Base-by-base conservation (phyloP, 2,113 vertebrate species). In the Geococcyx californianus region DNA sequence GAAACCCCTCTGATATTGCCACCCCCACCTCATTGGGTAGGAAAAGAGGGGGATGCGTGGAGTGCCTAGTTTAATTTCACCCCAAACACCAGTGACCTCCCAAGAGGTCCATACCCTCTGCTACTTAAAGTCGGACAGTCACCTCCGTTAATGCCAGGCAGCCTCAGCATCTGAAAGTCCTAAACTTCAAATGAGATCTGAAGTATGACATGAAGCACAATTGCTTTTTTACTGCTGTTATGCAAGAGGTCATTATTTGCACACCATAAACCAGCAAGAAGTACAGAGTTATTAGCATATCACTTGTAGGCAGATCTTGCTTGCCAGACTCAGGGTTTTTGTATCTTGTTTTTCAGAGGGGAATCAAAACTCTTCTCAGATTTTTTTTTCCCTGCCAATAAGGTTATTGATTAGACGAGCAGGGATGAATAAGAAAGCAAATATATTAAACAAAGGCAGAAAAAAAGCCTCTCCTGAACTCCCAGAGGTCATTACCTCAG, bases 161-260 rank as follows among this genome's bases (percentile, higher is more conserved):
- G 28, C 9, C 58, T 28, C 18, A 8, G 63, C 59, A 60, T 49
- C 55, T 77, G 40, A 34, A 77, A 92, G 70, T 74, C 51, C 81
- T 77, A 80, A 52, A 55, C 56, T 75, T 62, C 34, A 49, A 28
- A 47, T 84, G 33, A 5, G 59, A 93, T 77, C 67, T 59, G 55
- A 85, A 80, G 59, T 20, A 52, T 5, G 85, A 93, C 7, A 91
- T 23, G 67, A 83, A 95, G 85, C 7, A 55, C n/a, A 94, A 93
- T 49, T 84, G 76, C 76, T 36, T 78, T 90, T 74, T 91, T 89
- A 96, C 55, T 84, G 40, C 92, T 84, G 20, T 89, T 95, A 88
- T 87, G 47, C 45, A 92, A 93, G 88, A 95, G 49, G 59, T 73
- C 69, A 78, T 92, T 93, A 93, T 95, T 84, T 92, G 94, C 92